Conservation (phyloP, 1,140 invertebrate genomes). For the Rhopalosiphum maidis region DNA sequence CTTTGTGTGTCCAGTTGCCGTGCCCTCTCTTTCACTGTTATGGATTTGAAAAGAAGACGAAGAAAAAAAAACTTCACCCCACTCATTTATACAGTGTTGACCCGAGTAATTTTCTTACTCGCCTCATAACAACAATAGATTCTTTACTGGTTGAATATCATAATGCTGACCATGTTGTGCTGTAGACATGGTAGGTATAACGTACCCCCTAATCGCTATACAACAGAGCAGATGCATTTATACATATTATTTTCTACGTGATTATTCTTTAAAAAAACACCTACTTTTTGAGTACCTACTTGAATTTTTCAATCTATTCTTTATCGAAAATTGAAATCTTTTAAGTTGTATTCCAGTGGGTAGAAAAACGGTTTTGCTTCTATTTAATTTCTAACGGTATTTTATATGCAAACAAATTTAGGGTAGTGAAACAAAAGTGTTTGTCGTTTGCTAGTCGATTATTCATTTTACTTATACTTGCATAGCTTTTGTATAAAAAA, state of each 20-base stretch:
- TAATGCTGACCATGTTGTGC: conserved; percentile 37
- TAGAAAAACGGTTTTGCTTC: background rate
- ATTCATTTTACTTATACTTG: background rate
- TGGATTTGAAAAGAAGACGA: conserved; percentile 2
- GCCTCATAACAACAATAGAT: conserved; percentile 49
- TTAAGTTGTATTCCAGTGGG: background rate
- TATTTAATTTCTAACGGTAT: conserved; percentile 27
- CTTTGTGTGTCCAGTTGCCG: conserved; percentile 51
- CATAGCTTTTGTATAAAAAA: background rate
- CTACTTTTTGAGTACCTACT: background rate
- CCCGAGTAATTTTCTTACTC: conserved; percentile 55
- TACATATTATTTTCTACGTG: conserved; percentile 32
- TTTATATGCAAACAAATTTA: background rate
- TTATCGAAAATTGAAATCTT: conserved; percentile 42
- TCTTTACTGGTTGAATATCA: background rate
- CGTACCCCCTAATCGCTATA: background rate
- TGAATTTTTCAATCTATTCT: conserved; percentile 35
- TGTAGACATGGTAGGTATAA: background rate
- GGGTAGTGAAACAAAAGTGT: conserved; percentile 41
- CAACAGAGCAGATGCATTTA: conserved; percentile 41
- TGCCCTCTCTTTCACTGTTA: background rate
- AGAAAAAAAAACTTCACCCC: conserved; percentile 37
- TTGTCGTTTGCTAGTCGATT: conserved; percentile 23
- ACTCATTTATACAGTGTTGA: conserved; percentile 49
- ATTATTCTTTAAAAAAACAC: conserved; percentile 1